These are phyloP conservation scores for Montipora capricornis DNA, from an alignment of 64 coral and sea anemone genomes.

Conservation along the genomic window DNA sequence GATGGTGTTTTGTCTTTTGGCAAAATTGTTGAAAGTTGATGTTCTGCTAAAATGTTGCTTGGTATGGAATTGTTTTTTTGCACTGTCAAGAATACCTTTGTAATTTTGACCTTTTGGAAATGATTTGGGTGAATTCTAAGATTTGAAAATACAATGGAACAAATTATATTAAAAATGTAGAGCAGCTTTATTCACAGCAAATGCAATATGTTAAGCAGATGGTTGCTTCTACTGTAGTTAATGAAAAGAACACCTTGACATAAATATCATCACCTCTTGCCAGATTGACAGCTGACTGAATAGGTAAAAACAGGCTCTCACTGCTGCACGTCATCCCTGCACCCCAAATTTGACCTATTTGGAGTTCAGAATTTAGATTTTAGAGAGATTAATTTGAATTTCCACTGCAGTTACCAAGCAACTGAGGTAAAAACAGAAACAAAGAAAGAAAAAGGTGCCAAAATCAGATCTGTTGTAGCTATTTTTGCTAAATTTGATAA, in stretches of 20 bases:
- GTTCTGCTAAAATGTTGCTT: no score
- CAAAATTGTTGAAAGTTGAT: not conserved
- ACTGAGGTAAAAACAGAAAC: no score
- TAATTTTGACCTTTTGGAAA: not conserved
- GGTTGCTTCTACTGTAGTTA: not conserved
- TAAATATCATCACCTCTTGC: not conserved
- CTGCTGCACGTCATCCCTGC: no score
- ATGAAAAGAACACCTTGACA: not conserved
- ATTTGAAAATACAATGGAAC: not conserved
- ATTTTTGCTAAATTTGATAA: no score
- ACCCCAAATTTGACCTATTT: no score
- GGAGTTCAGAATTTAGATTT: no score
- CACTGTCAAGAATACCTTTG: not conserved
- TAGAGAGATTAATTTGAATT: no score
- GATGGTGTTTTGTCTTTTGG: no score
- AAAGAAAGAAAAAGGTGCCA: no score
- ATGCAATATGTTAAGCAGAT: not conserved
- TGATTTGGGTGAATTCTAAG: not conserved
- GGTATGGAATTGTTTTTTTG: no score
- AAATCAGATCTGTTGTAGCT: no score
- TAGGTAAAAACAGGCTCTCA: not conserved
- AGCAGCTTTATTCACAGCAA: not conserved
- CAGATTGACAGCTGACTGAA: not conserved
- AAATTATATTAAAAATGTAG: not conserved
- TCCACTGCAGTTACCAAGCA: no score